Base-by-base conservation (phyloP, 2,113 vertebrate species). In the Capreolus pygargus region DNA sequence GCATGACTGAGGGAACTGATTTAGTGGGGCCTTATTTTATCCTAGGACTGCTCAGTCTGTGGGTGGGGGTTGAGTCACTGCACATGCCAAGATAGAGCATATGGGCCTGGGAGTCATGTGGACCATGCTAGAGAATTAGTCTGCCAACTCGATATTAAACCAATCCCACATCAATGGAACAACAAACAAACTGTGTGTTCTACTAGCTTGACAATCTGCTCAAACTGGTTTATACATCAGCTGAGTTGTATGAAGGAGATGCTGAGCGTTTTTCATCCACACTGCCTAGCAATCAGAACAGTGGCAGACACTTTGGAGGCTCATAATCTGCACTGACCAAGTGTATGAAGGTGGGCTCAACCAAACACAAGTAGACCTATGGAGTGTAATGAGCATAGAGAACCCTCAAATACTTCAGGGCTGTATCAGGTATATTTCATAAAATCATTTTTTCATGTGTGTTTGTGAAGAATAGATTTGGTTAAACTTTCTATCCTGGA, bases 81-180 rank as follows among this genome's bases (percentile, higher is more conserved):
- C 11, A 74, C 21, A 60, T 12, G 23, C 43, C 82, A 91, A 16
- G 11, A 1, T 54, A 58, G 33, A 91, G 60, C 85, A 94, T 45
- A 57, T 78, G 16, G 64, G 21, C 52, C 33, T 45, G 13, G 23
- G 50, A 58, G 43, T 89, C 28, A 52, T 36, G 6, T 33, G 89
- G 78, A 50, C 30, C 2, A 21, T 86, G 43, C 27, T 93, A 45
- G 28, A 92, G 19, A 74, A 74, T 74, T 92, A 84, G 45, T 67
- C 67, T 95, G 87, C 87, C 85, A 90, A 74, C 81, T 87, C 39
- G 70, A 27, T 47, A 74, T 74, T 60, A 89, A 89, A 86, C 27
- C 87, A 86, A 54, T 97, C 28, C 9, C 13, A 83, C 89, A 95
- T 92, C 92, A 95, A 81, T 76, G 88, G 60, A 83, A 50, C 5